Evolutionary conservation across 1,140 invertebrate species (phyloP).

Genomic region (Eupristina koningsbergeri): DNA sequence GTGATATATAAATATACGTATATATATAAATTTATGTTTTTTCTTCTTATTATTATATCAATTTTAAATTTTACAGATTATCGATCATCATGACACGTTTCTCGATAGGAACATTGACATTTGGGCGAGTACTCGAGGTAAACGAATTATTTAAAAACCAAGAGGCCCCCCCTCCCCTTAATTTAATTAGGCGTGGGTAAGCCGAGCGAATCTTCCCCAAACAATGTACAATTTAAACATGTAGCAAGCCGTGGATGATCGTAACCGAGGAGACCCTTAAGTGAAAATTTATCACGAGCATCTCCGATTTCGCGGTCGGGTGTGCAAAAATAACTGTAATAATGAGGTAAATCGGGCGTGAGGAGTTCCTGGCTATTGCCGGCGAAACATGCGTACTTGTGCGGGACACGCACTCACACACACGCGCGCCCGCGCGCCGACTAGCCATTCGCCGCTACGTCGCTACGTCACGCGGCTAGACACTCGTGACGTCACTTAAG

Average conservation of each 20-base stretch:
- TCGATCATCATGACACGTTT: too few species aligned
- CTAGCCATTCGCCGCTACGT: conserved; percentile 34
- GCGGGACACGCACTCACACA: background rate
- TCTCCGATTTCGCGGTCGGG: background rate
- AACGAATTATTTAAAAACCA: too few species aligned
- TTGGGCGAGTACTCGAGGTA: too few species aligned
- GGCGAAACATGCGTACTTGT: background rate
- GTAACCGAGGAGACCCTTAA: background rate
- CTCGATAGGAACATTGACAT: too few species aligned
- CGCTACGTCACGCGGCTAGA: conserved; percentile 66
- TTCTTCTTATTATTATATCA: too few species aligned
- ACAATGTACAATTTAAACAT: too few species aligned
- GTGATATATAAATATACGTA: too few species aligned
- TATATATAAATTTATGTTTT: too few species aligned
- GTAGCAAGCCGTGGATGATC: background rate
- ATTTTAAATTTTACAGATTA: too few species aligned
- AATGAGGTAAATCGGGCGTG: background rate
- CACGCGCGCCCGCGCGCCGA: background rate
- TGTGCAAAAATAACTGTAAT: background rate
- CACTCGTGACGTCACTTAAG: conserved; percentile 64
- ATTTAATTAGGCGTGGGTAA: too few species aligned
- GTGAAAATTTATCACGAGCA: background rate
- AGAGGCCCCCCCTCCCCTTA: too few species aligned
- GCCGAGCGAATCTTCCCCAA: too few species aligned
- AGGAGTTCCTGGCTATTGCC: background rate